Evolutionary conservation across 2,797 vertebrate genomes (phyloP).

Genomic region (Telmatherina bonti): DNA sequence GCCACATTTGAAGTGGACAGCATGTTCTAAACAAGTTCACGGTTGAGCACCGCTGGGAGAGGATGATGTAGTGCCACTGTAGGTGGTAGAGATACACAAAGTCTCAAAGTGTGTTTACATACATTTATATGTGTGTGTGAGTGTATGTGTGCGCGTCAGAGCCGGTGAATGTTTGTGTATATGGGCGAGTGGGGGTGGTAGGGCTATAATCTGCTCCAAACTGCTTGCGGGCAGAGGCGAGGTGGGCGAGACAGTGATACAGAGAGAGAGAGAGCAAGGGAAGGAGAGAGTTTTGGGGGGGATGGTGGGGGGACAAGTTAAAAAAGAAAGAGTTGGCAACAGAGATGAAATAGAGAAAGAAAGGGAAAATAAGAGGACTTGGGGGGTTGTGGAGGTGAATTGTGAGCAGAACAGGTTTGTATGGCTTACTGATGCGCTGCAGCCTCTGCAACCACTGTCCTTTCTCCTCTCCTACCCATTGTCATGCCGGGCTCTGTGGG

Average conservation of each 20-base stretch:
- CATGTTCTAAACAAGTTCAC: constrained; percentile 75
- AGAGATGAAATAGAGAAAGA: constrained; percentile 52
- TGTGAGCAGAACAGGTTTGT: constrained; percentile 42
- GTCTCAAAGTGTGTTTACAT: constrained; percentile 63
- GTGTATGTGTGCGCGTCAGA: constrained; percentile 52
- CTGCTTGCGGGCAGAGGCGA: constrained; percentile 83
- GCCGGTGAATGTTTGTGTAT: constrained; percentile 75
- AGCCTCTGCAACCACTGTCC: constrained; percentile 70
- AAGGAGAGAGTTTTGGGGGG: constrained; percentile 51
- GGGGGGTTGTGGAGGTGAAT: constrained; percentile 42
- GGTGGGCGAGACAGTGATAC: constrained; percentile 83
- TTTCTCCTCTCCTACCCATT: constrained; percentile 72
- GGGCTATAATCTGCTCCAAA: constrained; percentile 84
- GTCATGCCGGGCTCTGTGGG: constrained; percentile 75
- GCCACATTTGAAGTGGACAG: constrained; percentile 72
- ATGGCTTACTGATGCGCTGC: constrained; percentile 50
- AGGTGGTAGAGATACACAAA: constrained; percentile 74
- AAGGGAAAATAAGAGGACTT: constrained; percentile 37
- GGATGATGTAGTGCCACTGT: constrained; percentile 74
- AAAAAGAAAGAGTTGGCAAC: constrained; percentile 65
- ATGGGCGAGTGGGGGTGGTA: constrained; percentile 79
- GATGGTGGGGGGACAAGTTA: constrained; percentile 36
- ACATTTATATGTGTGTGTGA: constrained; percentile 27
- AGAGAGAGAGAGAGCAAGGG: constrained; percentile 76
- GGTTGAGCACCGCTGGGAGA: constrained; percentile 53